Evolutionary conservation across 2,888 invertebrate species (phyloP).

Genomic region (Lasioglossum oenotherae): DNA sequence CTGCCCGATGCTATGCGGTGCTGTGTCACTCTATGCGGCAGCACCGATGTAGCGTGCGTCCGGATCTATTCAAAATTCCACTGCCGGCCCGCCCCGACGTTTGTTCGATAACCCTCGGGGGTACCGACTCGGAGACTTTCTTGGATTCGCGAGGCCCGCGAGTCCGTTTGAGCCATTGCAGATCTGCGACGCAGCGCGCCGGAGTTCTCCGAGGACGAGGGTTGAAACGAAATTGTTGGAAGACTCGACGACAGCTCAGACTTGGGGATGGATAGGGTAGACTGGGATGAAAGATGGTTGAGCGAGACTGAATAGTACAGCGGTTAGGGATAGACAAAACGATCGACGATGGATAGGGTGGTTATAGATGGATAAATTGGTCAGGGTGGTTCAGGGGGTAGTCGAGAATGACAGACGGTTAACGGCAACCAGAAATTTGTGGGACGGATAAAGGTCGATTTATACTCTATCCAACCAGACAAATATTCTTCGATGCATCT

Average conservation of each 20-base stretch:
- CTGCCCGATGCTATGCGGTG: background rate
- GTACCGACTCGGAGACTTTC: background rate
- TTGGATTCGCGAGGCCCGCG: background rate
- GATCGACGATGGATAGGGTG: background rate
- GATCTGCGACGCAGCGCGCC: background rate
- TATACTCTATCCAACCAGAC: too few species aligned
- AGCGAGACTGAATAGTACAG: too few species aligned
- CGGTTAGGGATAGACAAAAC: too few species aligned
- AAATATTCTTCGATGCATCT: too few species aligned
- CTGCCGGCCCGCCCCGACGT: conserved; percentile 15
- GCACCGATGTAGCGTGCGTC: conserved; percentile 9
- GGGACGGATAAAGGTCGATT: background rate
- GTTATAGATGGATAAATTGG: background rate
- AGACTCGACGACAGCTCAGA: background rate
- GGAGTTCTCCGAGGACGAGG: background rate
- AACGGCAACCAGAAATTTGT: background rate
- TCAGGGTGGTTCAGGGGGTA: background rate
- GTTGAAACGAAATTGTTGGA: background rate
- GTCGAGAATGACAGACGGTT: background rate
- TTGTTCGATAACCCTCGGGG: conserved; percentile 47
- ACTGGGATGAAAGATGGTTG: too few species aligned
- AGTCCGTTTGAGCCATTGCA: background rate
- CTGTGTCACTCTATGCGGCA: conserved; percentile 43
- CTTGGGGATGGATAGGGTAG: background rate
- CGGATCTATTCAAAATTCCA: conserved; percentile 44